phyloP scores from a whole-genome alignment of 2,888 invertebrate species.

The Elegia similella region DNA sequence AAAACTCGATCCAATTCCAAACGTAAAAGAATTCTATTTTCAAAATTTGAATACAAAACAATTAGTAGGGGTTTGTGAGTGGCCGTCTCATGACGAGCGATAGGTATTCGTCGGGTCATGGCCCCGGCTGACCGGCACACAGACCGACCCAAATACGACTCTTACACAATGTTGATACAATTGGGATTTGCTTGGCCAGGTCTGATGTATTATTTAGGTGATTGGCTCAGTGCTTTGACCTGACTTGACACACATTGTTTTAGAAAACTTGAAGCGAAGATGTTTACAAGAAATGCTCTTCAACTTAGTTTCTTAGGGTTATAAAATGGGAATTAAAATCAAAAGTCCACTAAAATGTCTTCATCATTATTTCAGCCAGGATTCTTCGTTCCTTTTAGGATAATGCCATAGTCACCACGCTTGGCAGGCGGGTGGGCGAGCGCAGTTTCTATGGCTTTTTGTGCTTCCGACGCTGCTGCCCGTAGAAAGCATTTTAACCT shows the following conservation, averaged over 20 bases:
- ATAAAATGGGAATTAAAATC: too few relatives aligned
- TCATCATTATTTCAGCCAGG: too few relatives aligned
- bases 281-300: background rate
- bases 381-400: too few relatives aligned
- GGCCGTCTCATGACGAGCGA: constrained; percentile 15
- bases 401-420: too few relatives aligned
- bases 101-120: constrained; percentile 20
- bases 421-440: too few relatives aligned
- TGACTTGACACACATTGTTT: constrained; percentile 14
- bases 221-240: constrained; percentile 12
- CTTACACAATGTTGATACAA: background rate
- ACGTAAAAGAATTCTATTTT: background rate
- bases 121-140: constrained; percentile 15
- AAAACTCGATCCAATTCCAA: too few relatives aligned
- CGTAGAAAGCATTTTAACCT: too few relatives aligned
- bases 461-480: too few relatives aligned
- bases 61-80: constrained; percentile 17
- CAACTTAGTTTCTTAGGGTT: too few relatives aligned
- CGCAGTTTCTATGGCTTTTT: too few relatives aligned
- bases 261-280: background rate
- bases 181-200: background rate
- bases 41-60: constrained; percentile 4
- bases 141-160: background rate
- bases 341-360: too few relatives aligned
- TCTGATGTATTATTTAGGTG: constrained; percentile 17